A percentile compares a stretch with the other conserved stretches of the same genome.
Conservation (phyloP, 2,113 vertebrate genomes). For the Sardina pilchardus region DNA sequence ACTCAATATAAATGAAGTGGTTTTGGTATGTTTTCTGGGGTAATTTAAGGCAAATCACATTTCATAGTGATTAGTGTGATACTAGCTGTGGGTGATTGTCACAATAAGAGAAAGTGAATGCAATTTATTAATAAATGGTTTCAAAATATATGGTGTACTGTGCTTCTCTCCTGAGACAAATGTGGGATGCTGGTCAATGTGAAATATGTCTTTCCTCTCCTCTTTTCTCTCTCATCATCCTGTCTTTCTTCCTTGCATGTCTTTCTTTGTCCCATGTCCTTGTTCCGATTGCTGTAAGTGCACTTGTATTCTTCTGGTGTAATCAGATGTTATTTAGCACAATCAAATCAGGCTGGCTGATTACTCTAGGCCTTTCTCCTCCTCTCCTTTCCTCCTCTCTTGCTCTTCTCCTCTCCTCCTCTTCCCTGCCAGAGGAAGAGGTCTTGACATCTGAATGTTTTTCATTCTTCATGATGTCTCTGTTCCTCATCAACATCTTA, state of each 20-base stretch:
- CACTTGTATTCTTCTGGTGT: background rate
- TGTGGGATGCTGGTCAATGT: too few relatives aligned
- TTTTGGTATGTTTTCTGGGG: too few relatives aligned
- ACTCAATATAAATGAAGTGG: too few relatives aligned
- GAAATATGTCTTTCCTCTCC: background rate
- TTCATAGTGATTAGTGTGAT: too few relatives aligned
- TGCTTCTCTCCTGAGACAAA: too few relatives aligned
- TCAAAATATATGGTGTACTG: too few relatives aligned
- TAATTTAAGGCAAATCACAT: too few relatives aligned
- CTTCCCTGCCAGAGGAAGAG: slow-evolving; percentile 10
- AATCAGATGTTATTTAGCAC: background rate
- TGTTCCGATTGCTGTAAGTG: background rate
- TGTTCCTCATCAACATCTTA: background rate
- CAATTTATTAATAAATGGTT: too few relatives aligned
- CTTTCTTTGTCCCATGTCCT: background rate
- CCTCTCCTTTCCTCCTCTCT: slow-evolving; percentile 3
- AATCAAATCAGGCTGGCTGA: slow-evolving; percentile 3
- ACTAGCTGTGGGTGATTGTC: too few relatives aligned
- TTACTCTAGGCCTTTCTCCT: background rate
- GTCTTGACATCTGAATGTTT: background rate
- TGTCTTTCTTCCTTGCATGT: background rate
- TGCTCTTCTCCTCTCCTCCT: background rate
- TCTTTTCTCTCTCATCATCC: background rate
- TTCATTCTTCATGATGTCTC: background rate
- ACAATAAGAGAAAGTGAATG: too few relatives aligned